These are phyloP conservation scores for Parauchenoglanis ngamensis DNA, from an alignment of 2,797 vertebrate species.

Conservation along the genomic window DNA sequence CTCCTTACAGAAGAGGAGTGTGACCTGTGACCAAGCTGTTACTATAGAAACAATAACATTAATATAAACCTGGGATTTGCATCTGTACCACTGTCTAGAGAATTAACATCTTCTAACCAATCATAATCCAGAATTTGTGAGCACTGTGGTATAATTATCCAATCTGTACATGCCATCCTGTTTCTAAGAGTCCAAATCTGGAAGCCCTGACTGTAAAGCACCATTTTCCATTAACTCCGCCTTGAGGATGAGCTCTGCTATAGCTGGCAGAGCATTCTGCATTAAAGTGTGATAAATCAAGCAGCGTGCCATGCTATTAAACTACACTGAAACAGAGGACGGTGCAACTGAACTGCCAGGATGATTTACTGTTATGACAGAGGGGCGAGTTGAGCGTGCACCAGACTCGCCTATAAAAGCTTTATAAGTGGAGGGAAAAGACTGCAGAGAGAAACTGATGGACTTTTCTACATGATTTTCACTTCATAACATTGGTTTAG, in stretches of 20 bases:
- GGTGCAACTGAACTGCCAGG: conserved; percentile 50
- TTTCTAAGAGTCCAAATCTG: background rate
- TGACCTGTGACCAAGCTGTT: background rate
- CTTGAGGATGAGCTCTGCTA: conserved; percentile 59
- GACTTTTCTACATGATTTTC: background rate
- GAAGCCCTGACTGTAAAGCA: background rate
- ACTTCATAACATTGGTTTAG: background rate
- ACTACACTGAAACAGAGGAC: conserved; percentile 56
- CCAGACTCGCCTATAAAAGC: conserved; percentile 45
- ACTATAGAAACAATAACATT: background rate
- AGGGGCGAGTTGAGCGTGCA: conserved; percentile 30
- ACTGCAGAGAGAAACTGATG: conserved; percentile 4
- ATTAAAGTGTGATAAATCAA: conserved; percentile 59
- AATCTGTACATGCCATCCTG: background rate
- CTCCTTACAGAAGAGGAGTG: background rate
- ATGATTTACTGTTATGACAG: conserved; percentile 54
- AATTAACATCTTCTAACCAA: background rate
- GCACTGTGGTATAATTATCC: background rate
- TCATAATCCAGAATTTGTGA: background rate
- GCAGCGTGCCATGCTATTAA: conserved; percentile 45
- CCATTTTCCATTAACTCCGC: conserved; percentile 17
- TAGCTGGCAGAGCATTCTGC: conserved; percentile 52
- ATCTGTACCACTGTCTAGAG: background rate
- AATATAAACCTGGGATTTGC: background rate
- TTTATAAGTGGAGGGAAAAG: conserved; percentile 36